A percentile compares a stretch with the other conserved stretches of the same genome.
Conservation (phyloP, 2,797 vertebrate species). For the Centropyge bicolor region DNA sequence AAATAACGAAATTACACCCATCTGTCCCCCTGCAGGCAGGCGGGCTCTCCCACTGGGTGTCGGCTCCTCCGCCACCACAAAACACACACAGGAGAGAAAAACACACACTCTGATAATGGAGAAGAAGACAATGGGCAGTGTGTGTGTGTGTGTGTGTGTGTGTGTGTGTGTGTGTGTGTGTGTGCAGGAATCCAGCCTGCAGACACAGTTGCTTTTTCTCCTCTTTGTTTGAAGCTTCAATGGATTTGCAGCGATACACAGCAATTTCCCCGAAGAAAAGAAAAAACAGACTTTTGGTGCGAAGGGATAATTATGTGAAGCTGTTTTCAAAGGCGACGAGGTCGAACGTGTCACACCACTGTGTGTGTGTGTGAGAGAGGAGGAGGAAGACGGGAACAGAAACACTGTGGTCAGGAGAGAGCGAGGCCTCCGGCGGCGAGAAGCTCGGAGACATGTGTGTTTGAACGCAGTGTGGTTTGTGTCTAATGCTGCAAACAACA, state of each 20-base stretch:
- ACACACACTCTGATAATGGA: slow-evolving; percentile 64
- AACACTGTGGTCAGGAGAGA: slow-evolving; percentile 36
- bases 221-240: slow-evolving; percentile 67
- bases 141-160: slow-evolving; percentile 35
- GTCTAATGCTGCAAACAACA: no score
- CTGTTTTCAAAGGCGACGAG: slow-evolving; percentile 50
- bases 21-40: slow-evolving; percentile 75
- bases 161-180: slow-evolving; percentile 53
- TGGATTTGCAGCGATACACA: slow-evolving; percentile 59
- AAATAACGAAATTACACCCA: slow-evolving; percentile 90
- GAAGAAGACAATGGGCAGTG: slow-evolving; percentile 61
- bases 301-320: slow-evolving; percentile 62
- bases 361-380: slow-evolving; percentile 19
- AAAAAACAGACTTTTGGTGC: slow-evolving; percentile 58
- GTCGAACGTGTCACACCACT: slow-evolving; percentile 46
- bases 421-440: not conserved
- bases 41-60: slow-evolving; percentile 80
- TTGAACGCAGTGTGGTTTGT: no score
- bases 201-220: slow-evolving; percentile 57
- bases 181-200: slow-evolving; percentile 64
- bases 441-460: not conserved
- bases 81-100: slow-evolving; percentile 60
- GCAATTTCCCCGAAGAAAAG: slow-evolving; percentile 64
- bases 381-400: no score
- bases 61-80: slow-evolving; percentile 60